phyloP scores from a whole-genome alignment of 2,888 invertebrate genomes.

The Polydrusus cervinus region DNA sequence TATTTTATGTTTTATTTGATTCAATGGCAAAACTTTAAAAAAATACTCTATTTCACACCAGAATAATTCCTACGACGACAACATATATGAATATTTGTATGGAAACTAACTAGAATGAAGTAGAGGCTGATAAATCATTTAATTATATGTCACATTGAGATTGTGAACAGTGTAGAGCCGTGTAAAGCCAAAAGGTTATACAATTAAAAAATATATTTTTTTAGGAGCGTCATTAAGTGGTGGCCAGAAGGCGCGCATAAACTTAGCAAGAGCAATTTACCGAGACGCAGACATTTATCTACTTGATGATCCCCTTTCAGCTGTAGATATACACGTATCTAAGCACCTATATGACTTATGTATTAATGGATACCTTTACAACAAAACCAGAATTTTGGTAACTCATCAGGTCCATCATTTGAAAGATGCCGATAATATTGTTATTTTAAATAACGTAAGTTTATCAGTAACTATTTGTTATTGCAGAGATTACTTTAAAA shows the following conservation, averaged over 20 bases:
- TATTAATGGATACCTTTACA: slow-evolving; percentile 78
- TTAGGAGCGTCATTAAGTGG: slow-evolving; percentile 83
- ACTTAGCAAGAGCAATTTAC: slow-evolving; percentile 80
- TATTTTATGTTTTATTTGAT: no score
- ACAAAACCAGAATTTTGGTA: slow-evolving; percentile 84
- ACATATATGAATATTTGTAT: no score
- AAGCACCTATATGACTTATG: slow-evolving; percentile 86
- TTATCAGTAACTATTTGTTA: no score
- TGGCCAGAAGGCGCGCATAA: slow-evolving; percentile 86
- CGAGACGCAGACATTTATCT: slow-evolving; percentile 85
- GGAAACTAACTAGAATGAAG: no score
- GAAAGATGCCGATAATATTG: slow-evolving; percentile 73
- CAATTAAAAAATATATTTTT: background rate
- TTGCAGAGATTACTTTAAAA: background rate
- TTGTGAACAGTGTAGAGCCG: no score
- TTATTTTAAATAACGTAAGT: slow-evolving; percentile 78
- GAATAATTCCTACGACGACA: no score
- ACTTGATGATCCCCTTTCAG: slow-evolving; percentile 90
- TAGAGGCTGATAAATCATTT: no score
- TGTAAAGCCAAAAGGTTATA: no score
- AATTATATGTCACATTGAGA: no score
- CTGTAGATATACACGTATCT: slow-evolving; percentile 88
- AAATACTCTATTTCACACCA: no score
- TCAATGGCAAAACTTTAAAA: no score
- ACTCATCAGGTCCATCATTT: slow-evolving; percentile 84